phyloP scores from a whole-genome alignment of 53 echinoderm and acorn worm genomes.

The Hippasteria phrygiana region DNA sequence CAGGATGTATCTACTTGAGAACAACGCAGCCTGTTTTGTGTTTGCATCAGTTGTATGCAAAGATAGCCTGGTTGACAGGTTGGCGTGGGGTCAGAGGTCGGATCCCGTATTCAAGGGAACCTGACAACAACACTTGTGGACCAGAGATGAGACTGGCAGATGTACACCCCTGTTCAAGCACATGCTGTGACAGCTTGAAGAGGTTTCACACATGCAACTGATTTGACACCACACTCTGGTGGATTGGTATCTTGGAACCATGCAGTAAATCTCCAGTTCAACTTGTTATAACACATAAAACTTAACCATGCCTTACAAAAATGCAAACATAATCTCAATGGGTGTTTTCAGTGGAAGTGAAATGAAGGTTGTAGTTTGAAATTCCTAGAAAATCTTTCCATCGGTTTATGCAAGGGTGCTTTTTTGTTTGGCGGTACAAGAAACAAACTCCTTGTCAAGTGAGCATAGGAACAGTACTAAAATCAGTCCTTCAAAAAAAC shows the following conservation, averaged over 20 bases:
- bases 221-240: neutral
- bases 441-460: too few relatives aligned
- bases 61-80: slow-evolving; percentile 36
- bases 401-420: too few relatives aligned
- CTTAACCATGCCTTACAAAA: neutral
- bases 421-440: too few relatives aligned
- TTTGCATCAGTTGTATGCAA: slow-evolving; percentile 22
- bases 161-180: neutral
- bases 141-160: slow-evolving; percentile 49
- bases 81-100: slow-evolving; percentile 49
- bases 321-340: too few relatives aligned
- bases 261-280: neutral
- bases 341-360: too few relatives aligned
- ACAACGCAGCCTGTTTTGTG: slow-evolving; percentile 28
- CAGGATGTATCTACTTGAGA: neutral
- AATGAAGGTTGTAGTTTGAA: too few relatives aligned
- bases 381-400: too few relatives aligned
- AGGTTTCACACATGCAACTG: too few relatives aligned
- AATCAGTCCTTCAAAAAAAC: too few relatives aligned
- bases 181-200: slow-evolving; percentile 10
- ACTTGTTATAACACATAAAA: neutral
- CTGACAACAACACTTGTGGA: slow-evolving; percentile 23
- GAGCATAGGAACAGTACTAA: too few relatives aligned
- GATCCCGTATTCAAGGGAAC: neutral
- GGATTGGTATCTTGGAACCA: neutral